A percentile compares a stretch with the other conserved stretches of the same genome.
Conservation (phyloP, 1,140 invertebrate genomes). For the Drosophila ironensis region DNA sequence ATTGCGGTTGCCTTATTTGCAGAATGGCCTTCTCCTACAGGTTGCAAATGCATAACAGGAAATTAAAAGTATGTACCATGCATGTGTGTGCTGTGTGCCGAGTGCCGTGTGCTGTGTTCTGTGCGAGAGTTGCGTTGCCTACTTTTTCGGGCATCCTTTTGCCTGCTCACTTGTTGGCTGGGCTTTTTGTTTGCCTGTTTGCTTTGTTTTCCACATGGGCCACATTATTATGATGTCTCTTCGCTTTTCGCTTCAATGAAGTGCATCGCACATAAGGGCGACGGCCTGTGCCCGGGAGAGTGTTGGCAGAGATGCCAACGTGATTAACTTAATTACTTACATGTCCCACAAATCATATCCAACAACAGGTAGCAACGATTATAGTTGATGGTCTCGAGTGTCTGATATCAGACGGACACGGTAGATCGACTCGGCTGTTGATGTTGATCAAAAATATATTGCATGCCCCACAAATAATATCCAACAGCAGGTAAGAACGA, state of each 20-base stretch:
- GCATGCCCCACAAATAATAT: too few relatives aligned
- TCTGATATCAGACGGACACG: not conserved
- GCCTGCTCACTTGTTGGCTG: conserved; percentile 47
- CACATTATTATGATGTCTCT: conserved; percentile 64
- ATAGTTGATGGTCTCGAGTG: too few relatives aligned
- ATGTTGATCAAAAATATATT: too few relatives aligned
- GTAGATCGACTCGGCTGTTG: too few relatives aligned
- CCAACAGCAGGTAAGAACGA: too few relatives aligned
- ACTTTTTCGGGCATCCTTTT: conserved; percentile 46
- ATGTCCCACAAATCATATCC: too few relatives aligned
- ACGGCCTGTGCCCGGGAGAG: not conserved
- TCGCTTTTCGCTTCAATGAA: conserved; percentile 55
- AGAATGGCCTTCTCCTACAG: not conserved
- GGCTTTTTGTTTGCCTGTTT: conserved; percentile 57
- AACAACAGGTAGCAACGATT: too few relatives aligned
- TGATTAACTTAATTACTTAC: too few relatives aligned
- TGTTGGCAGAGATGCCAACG: too few relatives aligned
- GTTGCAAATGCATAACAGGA: conserved; percentile 40
- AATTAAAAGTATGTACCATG: conserved; percentile 56
- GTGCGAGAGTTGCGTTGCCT: conserved; percentile 30
- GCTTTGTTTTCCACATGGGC: conserved; percentile 60
- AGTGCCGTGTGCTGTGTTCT: too few relatives aligned
- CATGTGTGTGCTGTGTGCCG: not conserved
- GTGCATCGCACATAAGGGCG: conserved; percentile 45
- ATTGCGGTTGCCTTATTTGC: conserved; percentile 10